A percentile compares a stretch with the other conserved stretches of the same genome.
These are phyloP conservation scores for Etia nguti DNA, from an alignment of 2,113 vertebrate genomes.

Conservation along the genomic window DNA sequence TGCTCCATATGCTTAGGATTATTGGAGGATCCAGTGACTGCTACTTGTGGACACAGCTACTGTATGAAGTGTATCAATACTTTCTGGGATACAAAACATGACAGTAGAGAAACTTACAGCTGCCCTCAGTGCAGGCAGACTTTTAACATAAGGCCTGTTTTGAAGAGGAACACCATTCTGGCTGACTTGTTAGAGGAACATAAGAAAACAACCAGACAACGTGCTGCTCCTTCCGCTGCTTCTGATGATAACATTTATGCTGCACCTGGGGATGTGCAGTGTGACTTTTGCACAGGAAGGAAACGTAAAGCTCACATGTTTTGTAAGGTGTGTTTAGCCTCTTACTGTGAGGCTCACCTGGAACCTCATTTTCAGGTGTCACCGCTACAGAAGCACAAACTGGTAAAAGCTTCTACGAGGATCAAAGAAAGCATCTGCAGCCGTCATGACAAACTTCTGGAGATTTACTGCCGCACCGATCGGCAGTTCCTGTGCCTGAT, in stretches of 20 bases:
- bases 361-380: constrained; percentile 25
- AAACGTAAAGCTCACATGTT: constrained; percentile 34
- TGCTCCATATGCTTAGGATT: constrained; percentile 37
- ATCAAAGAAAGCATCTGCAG: constrained; percentile 27
- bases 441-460: constrained; percentile 20
- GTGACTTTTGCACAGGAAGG: constrained; percentile 31
- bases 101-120: not conserved
- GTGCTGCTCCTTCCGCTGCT: not conserved
- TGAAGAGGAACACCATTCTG: constrained; percentile 40
- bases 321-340: constrained; percentile 34
- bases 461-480: constrained; percentile 42
- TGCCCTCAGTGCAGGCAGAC: constrained; percentile 48
- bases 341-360: constrained; percentile 37
- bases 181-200: constrained; percentile 13
- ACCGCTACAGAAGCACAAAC: constrained; percentile 16
- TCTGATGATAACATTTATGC: not conserved
- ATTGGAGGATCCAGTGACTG: constrained; percentile 39
- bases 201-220: not conserved
- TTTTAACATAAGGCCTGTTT: constrained; percentile 19
- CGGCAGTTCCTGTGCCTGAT: constrained; percentile 21
- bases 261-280: constrained; percentile 6
- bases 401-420: constrained; percentile 8
- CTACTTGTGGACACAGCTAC: constrained; percentile 43
- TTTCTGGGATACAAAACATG: constrained; percentile 15
- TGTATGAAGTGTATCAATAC: constrained; percentile 33